Evolutionary conservation across 2,113 vertebrate genomes (phyloP).

Genomic region (Psittacus erithacus): DNA sequence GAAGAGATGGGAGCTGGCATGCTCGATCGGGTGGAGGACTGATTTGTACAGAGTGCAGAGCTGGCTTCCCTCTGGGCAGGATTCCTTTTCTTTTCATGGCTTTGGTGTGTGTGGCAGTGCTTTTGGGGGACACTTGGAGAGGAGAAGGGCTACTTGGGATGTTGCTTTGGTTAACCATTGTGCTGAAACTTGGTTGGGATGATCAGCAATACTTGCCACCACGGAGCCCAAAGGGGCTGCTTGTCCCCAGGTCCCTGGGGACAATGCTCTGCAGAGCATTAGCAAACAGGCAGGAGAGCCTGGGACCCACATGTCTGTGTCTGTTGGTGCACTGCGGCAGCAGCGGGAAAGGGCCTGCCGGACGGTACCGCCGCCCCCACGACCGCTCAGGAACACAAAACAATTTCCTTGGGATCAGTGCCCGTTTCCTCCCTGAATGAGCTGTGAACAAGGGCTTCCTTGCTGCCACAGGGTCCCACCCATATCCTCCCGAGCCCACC

Average conservation of each 20-base stretch:
- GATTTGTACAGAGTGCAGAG: not conserved
- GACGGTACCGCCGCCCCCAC: not conserved
- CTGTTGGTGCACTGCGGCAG: not conserved
- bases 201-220: not conserved
- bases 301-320: not conserved
- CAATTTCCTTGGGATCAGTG: constrained; percentile 68
- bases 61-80: not conserved
- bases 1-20: not conserved
- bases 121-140: not conserved
- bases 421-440: constrained; percentile 67
- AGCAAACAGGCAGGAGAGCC: not conserved
- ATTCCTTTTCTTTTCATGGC: not conserved
- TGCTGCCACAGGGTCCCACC: constrained; percentile 55
- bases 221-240: fast-evolving
- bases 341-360: constrained; percentile 1
- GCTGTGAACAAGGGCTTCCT: constrained; percentile 67
- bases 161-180: not conserved
- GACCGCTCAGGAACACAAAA: constrained; percentile 76
- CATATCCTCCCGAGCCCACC: constrained; percentile 69
- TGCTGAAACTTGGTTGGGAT: not conserved
- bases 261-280: not conserved
- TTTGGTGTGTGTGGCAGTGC: not conserved
- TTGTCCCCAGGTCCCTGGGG: fast-evolving
- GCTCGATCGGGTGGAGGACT: fast-evolving
- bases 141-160: not conserved